Percentiles rank a stretch among this genome's conserved stretches.
phyloP scores from a whole-genome alignment of 2,888 invertebrate species.

The Temnothorax ravouxi region DNA sequence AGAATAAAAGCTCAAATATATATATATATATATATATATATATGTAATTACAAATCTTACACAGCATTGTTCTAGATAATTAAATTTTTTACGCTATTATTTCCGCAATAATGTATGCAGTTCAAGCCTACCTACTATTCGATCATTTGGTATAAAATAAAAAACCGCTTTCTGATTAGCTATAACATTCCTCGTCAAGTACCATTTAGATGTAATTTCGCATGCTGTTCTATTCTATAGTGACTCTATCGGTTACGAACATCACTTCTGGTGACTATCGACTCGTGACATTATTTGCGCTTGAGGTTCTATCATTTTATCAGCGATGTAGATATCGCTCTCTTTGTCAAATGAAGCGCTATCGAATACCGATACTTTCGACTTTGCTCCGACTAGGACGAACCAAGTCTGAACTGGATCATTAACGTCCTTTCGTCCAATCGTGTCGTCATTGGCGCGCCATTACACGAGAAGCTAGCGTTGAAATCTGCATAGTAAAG shows the following conservation, averaged over 20 bases:
- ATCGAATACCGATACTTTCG: slow-evolving; percentile 43
- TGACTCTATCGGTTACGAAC: not conserved
- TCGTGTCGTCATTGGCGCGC: slow-evolving; percentile 27
- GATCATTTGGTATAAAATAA: not conserved
- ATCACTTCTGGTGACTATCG: slow-evolving; percentile 9
- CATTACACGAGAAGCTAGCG: slow-evolving; percentile 27
- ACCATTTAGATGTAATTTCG: slow-evolving; percentile 12
- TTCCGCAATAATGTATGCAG: not conserved
- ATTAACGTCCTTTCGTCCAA: slow-evolving; percentile 29
- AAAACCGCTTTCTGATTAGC: not conserved
- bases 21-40: not conserved
- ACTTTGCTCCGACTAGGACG: slow-evolving; percentile 8
- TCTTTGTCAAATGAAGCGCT: slow-evolving; percentile 36
- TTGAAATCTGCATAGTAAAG: slow-evolving; percentile 54
- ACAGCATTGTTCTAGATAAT: not conserved
- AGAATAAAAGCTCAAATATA: not conserved
- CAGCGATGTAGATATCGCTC: not conserved
- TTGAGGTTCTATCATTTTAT: not conserved
- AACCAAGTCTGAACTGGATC: slow-evolving; percentile 26
- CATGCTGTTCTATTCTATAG: slow-evolving; percentile 22
- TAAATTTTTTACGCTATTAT: slow-evolving; percentile 21
- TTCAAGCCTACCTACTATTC: not conserved
- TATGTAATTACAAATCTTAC: not conserved
- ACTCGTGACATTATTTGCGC: slow-evolving; percentile 39
- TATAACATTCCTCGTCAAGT: not conserved